Evolutionary conservation across 1,140 invertebrate genomes (phyloP).

Genomic region (Drosophila rhopaloa): DNA sequence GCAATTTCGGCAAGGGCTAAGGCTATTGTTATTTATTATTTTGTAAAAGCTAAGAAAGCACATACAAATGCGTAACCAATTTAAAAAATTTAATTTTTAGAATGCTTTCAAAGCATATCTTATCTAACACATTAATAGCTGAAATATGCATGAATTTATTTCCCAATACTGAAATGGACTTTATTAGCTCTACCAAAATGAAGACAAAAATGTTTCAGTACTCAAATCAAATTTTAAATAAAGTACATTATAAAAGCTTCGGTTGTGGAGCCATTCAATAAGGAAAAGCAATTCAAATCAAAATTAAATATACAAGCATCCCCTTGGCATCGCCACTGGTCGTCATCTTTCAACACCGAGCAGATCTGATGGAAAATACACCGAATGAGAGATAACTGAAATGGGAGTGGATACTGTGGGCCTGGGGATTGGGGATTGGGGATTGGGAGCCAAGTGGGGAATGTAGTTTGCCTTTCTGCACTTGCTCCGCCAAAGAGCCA

Average conservation of each 20-base stretch:
- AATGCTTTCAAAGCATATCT: no score
- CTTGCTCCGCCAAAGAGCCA: constrained; percentile 33
- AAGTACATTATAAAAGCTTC: not conserved
- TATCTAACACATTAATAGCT: no score
- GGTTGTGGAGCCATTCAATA: not conserved
- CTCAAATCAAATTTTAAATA: constrained; percentile 1
- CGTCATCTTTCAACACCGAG: not conserved
- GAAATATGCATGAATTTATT: no score
- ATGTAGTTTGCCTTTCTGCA: constrained; percentile 19
- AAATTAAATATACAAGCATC: not conserved
- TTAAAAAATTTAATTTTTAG: no score
- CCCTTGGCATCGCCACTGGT: constrained; percentile 7
- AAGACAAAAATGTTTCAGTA: not conserved
- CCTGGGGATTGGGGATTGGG: no score
- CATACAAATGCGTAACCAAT: no score
- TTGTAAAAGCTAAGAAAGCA: no score
- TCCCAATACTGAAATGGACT: not conserved
- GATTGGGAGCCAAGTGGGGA: not conserved
- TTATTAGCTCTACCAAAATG: no score
- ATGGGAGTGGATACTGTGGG: constrained; percentile 1
- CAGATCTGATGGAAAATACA: not conserved
- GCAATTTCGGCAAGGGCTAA: not conserved
- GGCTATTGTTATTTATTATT: no score
- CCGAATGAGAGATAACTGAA: constrained; percentile 5
- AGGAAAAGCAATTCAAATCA: not conserved